A percentile compares a stretch with the other conserved stretches of the same genome.
Evolutionary conservation across 2,888 invertebrate genomes (phyloP).

Genomic region (Agrilus biguttatus): DNA sequence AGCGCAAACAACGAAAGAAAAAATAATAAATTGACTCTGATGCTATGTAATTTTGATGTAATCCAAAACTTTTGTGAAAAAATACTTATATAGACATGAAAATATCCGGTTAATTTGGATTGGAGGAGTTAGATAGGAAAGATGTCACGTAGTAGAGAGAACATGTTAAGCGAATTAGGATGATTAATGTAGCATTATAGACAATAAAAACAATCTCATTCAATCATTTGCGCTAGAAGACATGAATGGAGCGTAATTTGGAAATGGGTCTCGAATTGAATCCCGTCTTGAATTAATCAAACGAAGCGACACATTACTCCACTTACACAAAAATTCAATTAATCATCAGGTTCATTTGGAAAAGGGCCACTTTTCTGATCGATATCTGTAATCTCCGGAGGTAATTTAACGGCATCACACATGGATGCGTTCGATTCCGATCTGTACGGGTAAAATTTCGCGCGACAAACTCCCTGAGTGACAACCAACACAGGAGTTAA

Average conservation of each 20-base stretch:
- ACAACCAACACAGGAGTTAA: constrained; percentile 31
- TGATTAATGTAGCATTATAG: constrained; percentile 13
- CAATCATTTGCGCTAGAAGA: constrained; percentile 14
- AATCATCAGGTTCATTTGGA: constrained; percentile 26
- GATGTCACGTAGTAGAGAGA: background rate
- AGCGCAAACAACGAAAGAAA: no score
- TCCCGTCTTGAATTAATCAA: constrained; percentile 28
- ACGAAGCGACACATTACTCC: constrained; percentile 24
- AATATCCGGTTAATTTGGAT: no score
- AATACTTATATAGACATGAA: no score
- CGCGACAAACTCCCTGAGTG: constrained; percentile 28
- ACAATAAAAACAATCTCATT: constrained; percentile 13
- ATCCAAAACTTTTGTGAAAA: no score
- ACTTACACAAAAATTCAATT: constrained; percentile 30
- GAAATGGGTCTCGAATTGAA: constrained; percentile 19
- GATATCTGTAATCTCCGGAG: constrained; percentile 25
- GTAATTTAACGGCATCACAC: constrained; percentile 29
- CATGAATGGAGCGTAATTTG: constrained; percentile 14
- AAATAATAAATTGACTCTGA: no score
- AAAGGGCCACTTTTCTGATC: constrained; percentile 28
- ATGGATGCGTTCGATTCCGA: constrained; percentile 19
- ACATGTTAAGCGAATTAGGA: constrained; percentile 6
- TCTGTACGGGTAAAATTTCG: constrained; percentile 19
- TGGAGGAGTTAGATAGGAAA: no score
- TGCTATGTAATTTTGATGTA: no score